A percentile compares a stretch with the other conserved stretches of the same genome.
Evolutionary conservation across 2,797 vertebrate genomes (phyloP).

Genomic region (Geotrypetes seraphini): DNA sequence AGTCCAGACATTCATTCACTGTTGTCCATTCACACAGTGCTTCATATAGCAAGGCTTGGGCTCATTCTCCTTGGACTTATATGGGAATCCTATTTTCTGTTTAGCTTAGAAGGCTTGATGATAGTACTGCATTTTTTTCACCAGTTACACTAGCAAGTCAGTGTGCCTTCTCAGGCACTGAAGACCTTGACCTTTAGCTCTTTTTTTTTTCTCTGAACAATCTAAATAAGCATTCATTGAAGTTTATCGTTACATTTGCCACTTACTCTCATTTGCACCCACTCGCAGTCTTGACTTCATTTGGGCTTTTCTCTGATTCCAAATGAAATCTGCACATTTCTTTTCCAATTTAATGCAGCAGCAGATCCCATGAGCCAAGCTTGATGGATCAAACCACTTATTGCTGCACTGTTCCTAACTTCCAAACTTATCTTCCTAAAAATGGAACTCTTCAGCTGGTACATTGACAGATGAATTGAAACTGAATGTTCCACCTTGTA

Average conservation of each 20-base stretch:
- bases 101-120: conserved; percentile 76
- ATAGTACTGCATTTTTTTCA: conserved; percentile 65
- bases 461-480: conserved; percentile 98
- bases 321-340: conserved; percentile 98
- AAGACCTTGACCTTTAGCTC: conserved; percentile 80
- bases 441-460: conserved; percentile 98
- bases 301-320: conserved; percentile 92
- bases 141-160: conserved; percentile 67
- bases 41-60: conserved; percentile 81
- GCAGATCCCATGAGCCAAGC: conserved; percentile 99
- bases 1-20: too few species aligned
- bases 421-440: conserved; percentile 84
- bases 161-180: conserved; percentile 71
- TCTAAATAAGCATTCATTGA: conserved; percentile 88
- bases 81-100: conserved; percentile 52
- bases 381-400: conserved; percentile 98
- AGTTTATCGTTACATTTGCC: conserved; percentile 93
- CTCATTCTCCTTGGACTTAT: conserved; percentile 52
- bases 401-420: conserved; percentile 98
- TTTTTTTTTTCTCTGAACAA: conserved; percentile 81
- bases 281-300: conserved; percentile 98
- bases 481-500: conserved; percentile 94
- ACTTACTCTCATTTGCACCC: conserved; percentile 99
- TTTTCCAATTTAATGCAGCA: conserved; percentile 98
- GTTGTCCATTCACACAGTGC: too few species aligned